Percentiles rank a stretch among this genome's conserved stretches.
phyloP scores from a whole-genome alignment of 2,113 vertebrate species.

The Pollimyrus isidori region DNA sequence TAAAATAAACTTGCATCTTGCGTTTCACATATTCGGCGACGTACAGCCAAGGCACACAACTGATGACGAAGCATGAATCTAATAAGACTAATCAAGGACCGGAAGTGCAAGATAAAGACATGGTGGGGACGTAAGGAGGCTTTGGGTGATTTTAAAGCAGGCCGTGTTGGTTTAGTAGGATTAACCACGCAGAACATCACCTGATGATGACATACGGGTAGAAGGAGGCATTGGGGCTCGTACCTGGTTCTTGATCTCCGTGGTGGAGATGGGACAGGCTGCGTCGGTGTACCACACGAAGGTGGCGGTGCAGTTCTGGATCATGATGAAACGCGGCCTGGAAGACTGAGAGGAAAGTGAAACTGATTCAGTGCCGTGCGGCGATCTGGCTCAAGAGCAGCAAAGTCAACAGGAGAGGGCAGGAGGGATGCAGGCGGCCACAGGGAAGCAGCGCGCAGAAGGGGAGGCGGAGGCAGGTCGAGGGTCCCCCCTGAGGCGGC shows the following conservation, averaged over 20 bases:
- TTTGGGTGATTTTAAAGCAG: no score
- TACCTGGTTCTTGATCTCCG: constrained; percentile 63
- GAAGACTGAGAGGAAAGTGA: constrained; percentile 53
- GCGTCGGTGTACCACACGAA: constrained; percentile 88
- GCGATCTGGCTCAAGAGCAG: background rate
- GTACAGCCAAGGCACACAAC: background rate
- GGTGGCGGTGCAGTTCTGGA: constrained; percentile 73
- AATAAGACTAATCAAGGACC: background rate
- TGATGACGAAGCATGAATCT: background rate
- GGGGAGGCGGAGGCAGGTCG: background rate
- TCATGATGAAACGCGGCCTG: constrained; percentile 68
- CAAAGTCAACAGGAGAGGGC: background rate
- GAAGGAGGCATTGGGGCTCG: constrained; percentile 4
- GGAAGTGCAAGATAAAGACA: background rate
- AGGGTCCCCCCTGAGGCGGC: no score
- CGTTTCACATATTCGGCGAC: background rate
- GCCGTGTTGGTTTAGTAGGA: no score
- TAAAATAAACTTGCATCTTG: background rate
- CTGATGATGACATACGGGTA: no score
- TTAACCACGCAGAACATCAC: no score
- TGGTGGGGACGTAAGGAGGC: background rate
- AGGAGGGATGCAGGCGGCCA: background rate
- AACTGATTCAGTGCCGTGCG: background rate
- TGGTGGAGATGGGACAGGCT: constrained; percentile 75
- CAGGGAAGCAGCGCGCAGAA: background rate